Percentiles rank a stretch among this genome's conserved stretches.
Conservation (phyloP, 1,140 invertebrate genomes). For the Scaptomyza montana region DNA sequence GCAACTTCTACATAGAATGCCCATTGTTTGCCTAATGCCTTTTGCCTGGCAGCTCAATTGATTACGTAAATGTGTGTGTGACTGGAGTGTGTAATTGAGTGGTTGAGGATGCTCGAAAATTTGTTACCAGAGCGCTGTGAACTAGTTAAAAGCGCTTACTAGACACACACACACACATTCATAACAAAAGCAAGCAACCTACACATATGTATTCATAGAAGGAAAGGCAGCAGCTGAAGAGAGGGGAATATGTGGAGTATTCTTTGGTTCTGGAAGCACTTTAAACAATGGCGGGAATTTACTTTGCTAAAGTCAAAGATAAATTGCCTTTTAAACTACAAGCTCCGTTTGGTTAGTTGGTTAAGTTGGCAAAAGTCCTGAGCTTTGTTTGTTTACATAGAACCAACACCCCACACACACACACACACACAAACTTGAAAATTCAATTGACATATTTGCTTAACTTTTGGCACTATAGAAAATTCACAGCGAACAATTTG, state of each 20-base stretch:
- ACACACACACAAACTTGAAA: conserved; percentile 23
- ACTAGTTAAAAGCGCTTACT: conserved; percentile 66
- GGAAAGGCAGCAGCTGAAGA: neutral
- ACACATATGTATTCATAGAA: conserved; percentile 5
- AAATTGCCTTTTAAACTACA: conserved; percentile 80
- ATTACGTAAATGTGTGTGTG: conserved; percentile 46
- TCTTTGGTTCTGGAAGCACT: conserved; percentile 55
- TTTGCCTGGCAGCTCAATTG: conserved; percentile 70
- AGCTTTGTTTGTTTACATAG: conserved; percentile 63
- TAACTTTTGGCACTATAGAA: conserved; percentile 70
- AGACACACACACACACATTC: conserved; percentile 33
- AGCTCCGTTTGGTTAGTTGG: conserved; percentile 60
- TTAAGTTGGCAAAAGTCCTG: conserved; percentile 58
- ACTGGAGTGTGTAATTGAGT: conserved; percentile 67
- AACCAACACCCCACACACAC: conserved; percentile 28
- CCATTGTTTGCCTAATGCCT: conserved; percentile 69
- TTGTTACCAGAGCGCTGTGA: conserved; percentile 38
- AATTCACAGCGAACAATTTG: conserved; percentile 66
- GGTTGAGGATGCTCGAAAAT: conserved; percentile 64
- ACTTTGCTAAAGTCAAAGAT: conserved; percentile 77
- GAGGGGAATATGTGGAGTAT: neutral
- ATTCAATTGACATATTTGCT: conserved; percentile 79
- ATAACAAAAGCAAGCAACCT: conserved; percentile 5
- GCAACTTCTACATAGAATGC: conserved; percentile 2
- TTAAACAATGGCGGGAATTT: conserved; percentile 76